Conservation (phyloP, 2,113 vertebrate species). For the Amphiprion ocellaris region DNA sequence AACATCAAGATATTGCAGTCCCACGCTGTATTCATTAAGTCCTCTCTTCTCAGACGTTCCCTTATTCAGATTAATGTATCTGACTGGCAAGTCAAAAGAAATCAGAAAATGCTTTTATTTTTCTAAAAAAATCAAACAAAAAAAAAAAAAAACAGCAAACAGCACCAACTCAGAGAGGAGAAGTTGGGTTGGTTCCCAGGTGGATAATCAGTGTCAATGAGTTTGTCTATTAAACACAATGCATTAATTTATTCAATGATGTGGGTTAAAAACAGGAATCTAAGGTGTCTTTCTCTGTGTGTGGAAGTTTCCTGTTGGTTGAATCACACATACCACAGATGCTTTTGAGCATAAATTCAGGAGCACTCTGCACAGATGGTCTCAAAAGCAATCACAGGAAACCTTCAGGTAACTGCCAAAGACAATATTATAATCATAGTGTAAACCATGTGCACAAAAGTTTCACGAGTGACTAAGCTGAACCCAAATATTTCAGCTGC, state of each 20-base stretch:
- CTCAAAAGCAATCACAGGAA: slow-evolving; percentile 42
- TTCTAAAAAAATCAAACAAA: neutral
- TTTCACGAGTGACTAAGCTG: neutral
- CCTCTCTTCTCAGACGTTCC: slow-evolving; percentile 3
- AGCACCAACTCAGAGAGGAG: neutral
- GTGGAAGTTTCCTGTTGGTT: slow-evolving; percentile 14
- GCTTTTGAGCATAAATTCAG: slow-evolving; percentile 26
- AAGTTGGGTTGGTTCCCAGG: neutral
- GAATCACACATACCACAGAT: slow-evolving; percentile 29
- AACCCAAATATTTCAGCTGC: slow-evolving; percentile 10
- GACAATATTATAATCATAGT: slow-evolving; percentile 18
- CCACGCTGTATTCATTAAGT: slow-evolving; percentile 50
- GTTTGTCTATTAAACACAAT: slow-evolving; percentile 4
- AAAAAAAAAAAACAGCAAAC: neutral
- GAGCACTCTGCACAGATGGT: slow-evolving; percentile 39
- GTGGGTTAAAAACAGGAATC: slow-evolving; percentile 19
- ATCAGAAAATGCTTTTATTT: slow-evolving; percentile 1
- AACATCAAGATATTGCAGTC: slow-evolving; percentile 43
- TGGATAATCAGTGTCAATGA: slow-evolving; percentile 1
- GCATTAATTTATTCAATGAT: slow-evolving; percentile 5
- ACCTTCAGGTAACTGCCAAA: slow-evolving; percentile 38
- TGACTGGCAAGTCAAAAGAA: neutral
- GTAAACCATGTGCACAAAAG: slow-evolving; percentile 5
- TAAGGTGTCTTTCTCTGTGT: neutral
- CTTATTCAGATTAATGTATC: slow-evolving; percentile 24